Base-by-base conservation (phyloP, 2,113 vertebrate genomes). In the Pseudorasbora parva region DNA sequence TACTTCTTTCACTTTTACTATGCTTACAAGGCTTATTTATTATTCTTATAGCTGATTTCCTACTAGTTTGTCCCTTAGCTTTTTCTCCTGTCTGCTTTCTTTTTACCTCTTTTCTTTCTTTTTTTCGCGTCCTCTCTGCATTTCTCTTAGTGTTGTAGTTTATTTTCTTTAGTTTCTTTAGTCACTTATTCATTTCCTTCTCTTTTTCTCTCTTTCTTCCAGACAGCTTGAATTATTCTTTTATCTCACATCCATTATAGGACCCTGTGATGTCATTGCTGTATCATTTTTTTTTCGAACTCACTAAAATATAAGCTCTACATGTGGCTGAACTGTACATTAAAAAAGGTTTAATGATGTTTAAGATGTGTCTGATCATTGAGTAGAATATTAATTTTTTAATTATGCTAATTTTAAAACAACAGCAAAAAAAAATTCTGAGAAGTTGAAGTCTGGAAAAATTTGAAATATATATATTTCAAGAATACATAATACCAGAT, bases 241-340 rank as follows among this genome's bases (percentile, higher is more conserved):
- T 66, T 33, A 17, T 80, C 11, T 60, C 33, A 41, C 27, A 80
- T 8, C 14, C 45, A 49, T 30, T 23, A 69, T 64, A 69, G 19
- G 27, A 71, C 47, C 45, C 17, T 23, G 12, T 10, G 7, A 30
- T 68, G 62, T 81, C 79, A 81, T 81, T 81, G 79, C 79, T 81
- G 64, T 81, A 81, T 81, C 11, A 37, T 45, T 60, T 45, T 7
- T 30, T 79, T 47, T 64, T 47, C 15, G n/a, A 64, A 64, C 45
- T 78, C 37, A 41, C 37, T 62, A 21, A 37, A 62, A 23, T 64
- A 57, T 37, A 81, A 33, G 45, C 17, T 79, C 15, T 15, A 49
- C 49, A 33, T 68, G 21, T 69, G 60, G 5, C 19, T 69, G 12
- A 33, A 81, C 56, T 81, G 64, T 81, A 81, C 45, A 81, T 23